Evolutionary conservation across 2,888 invertebrate species (phyloP).

Genomic region (Plebejus argus): DNA sequence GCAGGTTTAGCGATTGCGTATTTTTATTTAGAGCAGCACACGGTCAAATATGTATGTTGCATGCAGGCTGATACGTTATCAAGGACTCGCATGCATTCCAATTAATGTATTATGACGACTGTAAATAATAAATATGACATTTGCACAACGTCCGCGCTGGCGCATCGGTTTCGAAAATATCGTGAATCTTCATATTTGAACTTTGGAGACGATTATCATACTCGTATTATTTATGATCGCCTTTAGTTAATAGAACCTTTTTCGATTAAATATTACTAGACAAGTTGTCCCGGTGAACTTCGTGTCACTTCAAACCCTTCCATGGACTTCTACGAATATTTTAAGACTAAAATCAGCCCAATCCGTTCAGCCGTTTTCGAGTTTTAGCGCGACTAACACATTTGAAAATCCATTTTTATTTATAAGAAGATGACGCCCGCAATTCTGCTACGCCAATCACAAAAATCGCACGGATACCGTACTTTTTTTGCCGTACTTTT

Average conservation of each 20-base stretch:
- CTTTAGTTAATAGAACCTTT: not conserved
- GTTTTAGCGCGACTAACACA: too few relatives aligned
- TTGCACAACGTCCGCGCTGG: constrained; percentile 36
- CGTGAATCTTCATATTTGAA: constrained; percentile 34
- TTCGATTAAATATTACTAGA: not conserved
- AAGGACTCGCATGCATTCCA: constrained; percentile 52
- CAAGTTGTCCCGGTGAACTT: too few relatives aligned
- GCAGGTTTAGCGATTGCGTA: constrained; percentile 7
- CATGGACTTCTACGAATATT: too few relatives aligned
- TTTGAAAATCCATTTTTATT: too few relatives aligned
- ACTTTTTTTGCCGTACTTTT: too few relatives aligned
- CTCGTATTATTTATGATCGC: constrained; percentile 3
- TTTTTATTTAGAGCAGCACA: constrained; percentile 43
- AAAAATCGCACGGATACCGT: too few relatives aligned
- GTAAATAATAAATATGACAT: constrained; percentile 49
- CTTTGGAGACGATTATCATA: constrained; percentile 35
- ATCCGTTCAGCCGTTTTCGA: too few relatives aligned
- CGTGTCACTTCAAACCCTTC: too few relatives aligned
- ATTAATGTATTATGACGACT: constrained; percentile 41
- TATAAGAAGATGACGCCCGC: too few relatives aligned
- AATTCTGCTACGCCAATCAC: too few relatives aligned
- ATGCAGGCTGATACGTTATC: constrained; percentile 50
- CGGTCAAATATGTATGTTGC: constrained; percentile 43
- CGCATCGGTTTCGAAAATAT: constrained; percentile 35
- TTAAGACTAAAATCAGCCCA: too few relatives aligned